phyloP scores from a whole-genome alignment of 2,888 invertebrate genomes.

The Morinoia aosen region DNA sequence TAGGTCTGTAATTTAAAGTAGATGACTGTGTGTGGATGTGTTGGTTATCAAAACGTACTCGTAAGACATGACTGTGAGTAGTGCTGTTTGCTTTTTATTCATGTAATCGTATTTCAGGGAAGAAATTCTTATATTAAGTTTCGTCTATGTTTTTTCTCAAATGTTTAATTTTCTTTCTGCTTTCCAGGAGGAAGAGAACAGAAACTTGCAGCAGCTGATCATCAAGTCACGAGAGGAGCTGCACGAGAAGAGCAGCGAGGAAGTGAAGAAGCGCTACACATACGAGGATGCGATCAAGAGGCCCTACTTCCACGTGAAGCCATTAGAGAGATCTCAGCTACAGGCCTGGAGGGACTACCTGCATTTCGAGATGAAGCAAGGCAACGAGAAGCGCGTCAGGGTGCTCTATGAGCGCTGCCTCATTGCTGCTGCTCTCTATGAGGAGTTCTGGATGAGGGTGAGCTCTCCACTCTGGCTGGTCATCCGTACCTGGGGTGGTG shows the following conservation, averaged over 20 bases:
- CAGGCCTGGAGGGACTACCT: constrained; percentile 98
- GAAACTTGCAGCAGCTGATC: constrained; percentile 87
- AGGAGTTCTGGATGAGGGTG: constrained; percentile 87
- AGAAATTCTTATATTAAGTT: no score
- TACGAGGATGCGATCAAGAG: constrained; percentile 80
- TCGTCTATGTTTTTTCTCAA: not conserved
- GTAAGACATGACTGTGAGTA: not conserved
- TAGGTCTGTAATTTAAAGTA: no score
- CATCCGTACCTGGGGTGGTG: not conserved
- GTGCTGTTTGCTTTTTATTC: not conserved
- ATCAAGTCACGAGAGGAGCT: constrained; percentile 76
- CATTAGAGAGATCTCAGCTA: constrained; percentile 93
- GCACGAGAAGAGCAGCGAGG: constrained; percentile 70
- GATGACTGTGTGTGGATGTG: not conserved
- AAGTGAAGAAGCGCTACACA: constrained; percentile 72
- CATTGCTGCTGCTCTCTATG: constrained; percentile 97
- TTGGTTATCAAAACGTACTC: not conserved
- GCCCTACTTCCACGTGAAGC: constrained; percentile 99
- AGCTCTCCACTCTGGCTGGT: not conserved
- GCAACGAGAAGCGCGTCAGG: constrained; percentile 83
- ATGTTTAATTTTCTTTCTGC: not conserved
- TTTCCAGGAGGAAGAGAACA: constrained; percentile 82
- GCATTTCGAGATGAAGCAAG: constrained; percentile 93
- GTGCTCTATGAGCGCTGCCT: constrained; percentile 95
- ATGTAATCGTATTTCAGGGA: not conserved